phyloP scores from a whole-genome alignment of 2,888 invertebrate species.

The Drosophila borealis region DNA sequence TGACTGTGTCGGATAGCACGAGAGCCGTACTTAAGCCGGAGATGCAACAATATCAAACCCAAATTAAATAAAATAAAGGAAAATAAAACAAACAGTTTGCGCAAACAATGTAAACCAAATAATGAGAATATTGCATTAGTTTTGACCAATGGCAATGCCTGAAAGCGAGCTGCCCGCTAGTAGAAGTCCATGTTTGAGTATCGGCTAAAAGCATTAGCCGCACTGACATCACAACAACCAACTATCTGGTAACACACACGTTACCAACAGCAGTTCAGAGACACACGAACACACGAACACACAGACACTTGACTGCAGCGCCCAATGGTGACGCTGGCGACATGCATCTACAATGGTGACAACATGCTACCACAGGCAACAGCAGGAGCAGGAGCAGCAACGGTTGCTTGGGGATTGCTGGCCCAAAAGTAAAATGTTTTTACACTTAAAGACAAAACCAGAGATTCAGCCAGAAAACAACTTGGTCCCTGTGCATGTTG shows the following conservation, averaged over 20 bases:
- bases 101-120: constrained; percentile 67
- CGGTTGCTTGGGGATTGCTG: constrained; percentile 57
- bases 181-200: constrained; percentile 46
- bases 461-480: constrained; percentile 66
- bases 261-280: constrained; percentile 19
- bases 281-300: constrained; percentile 10
- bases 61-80: constrained; percentile 71
- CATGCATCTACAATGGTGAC: constrained; percentile 75
- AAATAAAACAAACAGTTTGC: constrained; percentile 55
- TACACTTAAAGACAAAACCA: constrained; percentile 82
- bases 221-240: constrained; percentile 69
- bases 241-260: constrained; percentile 62
- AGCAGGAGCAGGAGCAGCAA: constrained; percentile 17
- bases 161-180: constrained; percentile 12
- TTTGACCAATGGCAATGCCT: constrained; percentile 44
- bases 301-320: constrained; percentile 72
- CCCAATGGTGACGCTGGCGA: constrained; percentile 58
- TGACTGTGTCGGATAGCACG: constrained; percentile 8
- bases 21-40: constrained; percentile 14
- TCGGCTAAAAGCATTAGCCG: constrained; percentile 79
- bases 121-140: constrained; percentile 81
- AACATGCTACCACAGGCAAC: constrained; percentile 68
- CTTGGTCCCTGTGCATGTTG: constrained; percentile 48
- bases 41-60: constrained; percentile 70
- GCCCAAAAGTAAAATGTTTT: constrained; percentile 80